A percentile compares a stretch with the other conserved stretches of the same genome.
Evolutionary conservation across 92 coral and sea anemone species (phyloP).

Genomic region (Umimayanthus chanpuru): DNA sequence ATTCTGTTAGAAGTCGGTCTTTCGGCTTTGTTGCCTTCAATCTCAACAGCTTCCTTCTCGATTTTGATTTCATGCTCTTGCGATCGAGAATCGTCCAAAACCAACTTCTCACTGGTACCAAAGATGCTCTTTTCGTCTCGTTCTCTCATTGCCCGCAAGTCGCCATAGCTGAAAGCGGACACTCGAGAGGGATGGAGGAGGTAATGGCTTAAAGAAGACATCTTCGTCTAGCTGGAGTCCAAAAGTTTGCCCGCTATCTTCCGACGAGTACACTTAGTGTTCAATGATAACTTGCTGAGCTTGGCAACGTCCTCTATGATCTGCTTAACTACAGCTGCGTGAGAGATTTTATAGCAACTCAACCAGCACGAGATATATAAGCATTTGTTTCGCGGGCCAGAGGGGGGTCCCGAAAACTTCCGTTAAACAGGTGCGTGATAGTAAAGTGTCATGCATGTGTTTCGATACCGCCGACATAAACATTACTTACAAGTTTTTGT

Average conservation of each 20-base stretch:
- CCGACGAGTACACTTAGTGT: background rate
- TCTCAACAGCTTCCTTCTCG: slow-evolving; percentile 17
- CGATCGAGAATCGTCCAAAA: slow-evolving; percentile 4
- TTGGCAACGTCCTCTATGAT: slow-evolving; percentile 6
- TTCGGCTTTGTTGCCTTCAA: background rate
- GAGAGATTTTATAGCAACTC: slow-evolving; percentile 62
- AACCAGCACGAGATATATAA: slow-evolving; percentile 49
- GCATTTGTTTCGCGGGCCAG: slow-evolving; percentile 68
- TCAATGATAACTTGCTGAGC: background rate
- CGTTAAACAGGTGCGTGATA: slow-evolving; percentile 71
- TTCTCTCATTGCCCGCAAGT: slow-evolving; percentile 61
- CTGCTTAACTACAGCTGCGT: slow-evolving; percentile 69
- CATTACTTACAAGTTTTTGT: slow-evolving; percentile 40
- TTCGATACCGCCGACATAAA: slow-evolving; percentile 65
- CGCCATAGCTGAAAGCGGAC: slow-evolving; percentile 65
- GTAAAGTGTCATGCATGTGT: slow-evolving; percentile 62
- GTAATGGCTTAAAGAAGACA: slow-evolving; percentile 65
- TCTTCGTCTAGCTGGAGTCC: slow-evolving; percentile 17
- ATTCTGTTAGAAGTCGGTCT: slow-evolving; percentile 36
- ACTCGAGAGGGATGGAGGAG: slow-evolving; percentile 64
- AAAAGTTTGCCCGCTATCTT: background rate
- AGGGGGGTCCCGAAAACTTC: slow-evolving; percentile 71
- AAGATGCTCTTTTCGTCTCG: slow-evolving; percentile 49
- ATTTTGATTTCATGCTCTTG: slow-evolving; percentile 23
- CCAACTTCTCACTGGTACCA: background rate